Evolutionary conservation across 2,888 invertebrate genomes (phyloP).

Genomic region (Amphipoea oculea): DNA sequence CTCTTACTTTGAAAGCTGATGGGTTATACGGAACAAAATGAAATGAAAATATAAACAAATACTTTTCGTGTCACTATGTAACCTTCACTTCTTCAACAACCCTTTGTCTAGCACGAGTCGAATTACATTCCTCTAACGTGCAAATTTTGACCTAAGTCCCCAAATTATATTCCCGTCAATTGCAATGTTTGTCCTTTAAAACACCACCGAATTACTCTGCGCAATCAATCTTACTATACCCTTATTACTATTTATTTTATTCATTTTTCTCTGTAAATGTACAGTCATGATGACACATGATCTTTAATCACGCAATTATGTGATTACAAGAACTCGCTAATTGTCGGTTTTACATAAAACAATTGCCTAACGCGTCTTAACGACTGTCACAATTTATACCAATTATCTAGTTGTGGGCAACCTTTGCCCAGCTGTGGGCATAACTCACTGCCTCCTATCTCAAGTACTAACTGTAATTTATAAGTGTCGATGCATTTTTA

Average conservation of each 20-base stretch:
- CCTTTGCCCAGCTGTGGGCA: slow-evolving; percentile 63
- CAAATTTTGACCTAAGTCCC: not conserved
- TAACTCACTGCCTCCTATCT: slow-evolving; percentile 56
- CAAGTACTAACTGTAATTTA: slow-evolving; percentile 57
- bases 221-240: slow-evolving; percentile 7
- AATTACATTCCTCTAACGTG: not conserved
- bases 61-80: too few relatives aligned
- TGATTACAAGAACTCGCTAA: slow-evolving; percentile 41
- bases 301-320: slow-evolving; percentile 33
- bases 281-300: not conserved
- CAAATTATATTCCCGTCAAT: not conserved
- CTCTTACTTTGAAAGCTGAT: too few relatives aligned
- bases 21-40: too few relatives aligned
- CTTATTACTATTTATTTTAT: too few relatives aligned
- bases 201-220: too few relatives aligned
- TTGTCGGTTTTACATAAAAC: slow-evolving; percentile 51
- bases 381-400: slow-evolving; percentile 56
- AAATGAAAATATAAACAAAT: too few relatives aligned
- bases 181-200: not conserved
- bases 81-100: too few relatives aligned
- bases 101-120: not conserved
- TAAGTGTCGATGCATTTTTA: slow-evolving; percentile 81
- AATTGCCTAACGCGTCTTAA: slow-evolving; percentile 28
- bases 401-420: slow-evolving; percentile 58
- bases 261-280: too few relatives aligned